These are phyloP conservation scores for Nomada goodeniana DNA, from an alignment of 2,888 invertebrate species.

Conservation along the genomic window DNA sequence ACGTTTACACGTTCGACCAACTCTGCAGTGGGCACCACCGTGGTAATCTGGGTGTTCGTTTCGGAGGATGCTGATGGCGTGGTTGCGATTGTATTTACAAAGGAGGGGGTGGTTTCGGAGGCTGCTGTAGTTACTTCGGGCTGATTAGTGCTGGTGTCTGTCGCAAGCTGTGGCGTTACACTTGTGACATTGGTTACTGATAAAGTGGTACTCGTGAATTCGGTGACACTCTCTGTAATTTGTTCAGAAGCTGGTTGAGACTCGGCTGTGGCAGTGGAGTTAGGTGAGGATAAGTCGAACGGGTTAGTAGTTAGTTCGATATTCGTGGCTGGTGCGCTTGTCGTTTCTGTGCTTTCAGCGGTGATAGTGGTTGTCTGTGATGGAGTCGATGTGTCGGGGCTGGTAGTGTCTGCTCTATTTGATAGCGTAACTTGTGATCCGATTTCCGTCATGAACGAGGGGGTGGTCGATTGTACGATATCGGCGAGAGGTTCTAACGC, in stretches of 20 bases:
- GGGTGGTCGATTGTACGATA: slow-evolving; percentile 40
- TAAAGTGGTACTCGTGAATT: slow-evolving; percentile 21
- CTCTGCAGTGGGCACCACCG: slow-evolving; percentile 13
- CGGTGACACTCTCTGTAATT: slow-evolving; percentile 27
- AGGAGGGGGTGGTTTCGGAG: slow-evolving; percentile 17
- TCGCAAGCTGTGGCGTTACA: slow-evolving; percentile 34
- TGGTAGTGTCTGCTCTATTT: slow-evolving; percentile 18
- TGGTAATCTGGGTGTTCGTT: slow-evolving; percentile 32
- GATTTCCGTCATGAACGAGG: slow-evolving; percentile 23
- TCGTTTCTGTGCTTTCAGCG: slow-evolving; percentile 37
- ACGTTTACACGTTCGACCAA: slow-evolving; percentile 32
- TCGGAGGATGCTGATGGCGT: slow-evolving; percentile 17
- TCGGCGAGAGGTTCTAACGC: slow-evolving; percentile 20
- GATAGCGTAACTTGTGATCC: slow-evolving; percentile 16
- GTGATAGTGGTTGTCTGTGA: slow-evolving; percentile 17
- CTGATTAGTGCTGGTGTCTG: slow-evolving; percentile 42
- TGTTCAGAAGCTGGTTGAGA: slow-evolving; percentile 29
- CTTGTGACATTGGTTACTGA: slow-evolving; percentile 30
- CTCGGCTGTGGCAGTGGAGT: slow-evolving; percentile 17
- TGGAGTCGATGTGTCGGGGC: slow-evolving; percentile 32
- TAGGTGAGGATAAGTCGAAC: slow-evolving; percentile 29
- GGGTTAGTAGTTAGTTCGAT: slow-evolving; percentile 60
- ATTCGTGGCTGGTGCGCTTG: slow-evolving; percentile 28
- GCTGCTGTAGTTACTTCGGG: slow-evolving; percentile 28
- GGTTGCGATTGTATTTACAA: slow-evolving; percentile 35